Evolutionary conservation across 2,113 vertebrate genomes (phyloP).

Genomic region (Oenanthe melanoleuca): DNA sequence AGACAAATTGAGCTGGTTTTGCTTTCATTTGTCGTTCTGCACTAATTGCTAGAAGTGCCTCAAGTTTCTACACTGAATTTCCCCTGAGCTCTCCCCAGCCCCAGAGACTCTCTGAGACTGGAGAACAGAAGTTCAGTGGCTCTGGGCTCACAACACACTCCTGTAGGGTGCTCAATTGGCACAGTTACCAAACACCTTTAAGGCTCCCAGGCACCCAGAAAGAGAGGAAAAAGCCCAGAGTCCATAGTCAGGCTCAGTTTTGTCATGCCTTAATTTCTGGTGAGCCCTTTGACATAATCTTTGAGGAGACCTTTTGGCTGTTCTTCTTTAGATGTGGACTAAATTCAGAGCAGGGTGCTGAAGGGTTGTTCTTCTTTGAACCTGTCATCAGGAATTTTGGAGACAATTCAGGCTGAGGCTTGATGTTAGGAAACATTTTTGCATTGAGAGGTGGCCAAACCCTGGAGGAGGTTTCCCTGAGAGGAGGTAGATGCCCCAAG

Average conservation of each 20-base stretch:
- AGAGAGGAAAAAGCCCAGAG: not conserved
- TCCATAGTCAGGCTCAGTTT: rapidly evolving
- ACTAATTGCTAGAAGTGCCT: not conserved
- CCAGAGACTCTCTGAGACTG: not conserved
- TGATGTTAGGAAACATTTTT: not conserved
- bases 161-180: rapidly evolving
- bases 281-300: not conserved
- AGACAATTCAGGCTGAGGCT: not conserved
- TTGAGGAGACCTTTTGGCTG: not conserved
- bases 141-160: not conserved
- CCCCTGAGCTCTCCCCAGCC: not conserved
- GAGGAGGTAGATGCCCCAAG: rapidly evolving
- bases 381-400: not conserved
- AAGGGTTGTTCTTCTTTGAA: not conserved
- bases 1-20: not conserved
- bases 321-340: not conserved
- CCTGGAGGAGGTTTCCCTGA: not conserved
- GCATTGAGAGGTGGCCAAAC: rapidly evolving
- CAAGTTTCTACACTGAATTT: not conserved
- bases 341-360: not conserved
- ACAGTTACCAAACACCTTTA: not conserved
- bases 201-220: not conserved
- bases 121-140: not conserved
- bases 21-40: not conserved
- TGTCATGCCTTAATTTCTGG: not conserved